These are phyloP conservation scores for Opisthograptis luteolata DNA, from an alignment of 2,888 invertebrate genomes.

Conservation along the genomic window DNA sequence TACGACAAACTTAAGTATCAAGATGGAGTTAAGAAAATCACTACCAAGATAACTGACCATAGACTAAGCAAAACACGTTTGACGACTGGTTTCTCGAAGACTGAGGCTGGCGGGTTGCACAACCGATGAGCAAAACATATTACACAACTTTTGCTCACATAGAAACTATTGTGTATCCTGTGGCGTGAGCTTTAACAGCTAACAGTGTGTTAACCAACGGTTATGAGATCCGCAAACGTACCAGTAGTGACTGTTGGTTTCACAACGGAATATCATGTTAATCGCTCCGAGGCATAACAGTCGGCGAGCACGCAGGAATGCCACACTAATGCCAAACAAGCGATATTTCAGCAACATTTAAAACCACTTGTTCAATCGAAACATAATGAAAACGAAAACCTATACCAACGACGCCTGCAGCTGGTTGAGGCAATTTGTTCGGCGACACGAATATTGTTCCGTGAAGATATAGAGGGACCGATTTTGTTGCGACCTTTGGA, in stretches of 20 bases:
- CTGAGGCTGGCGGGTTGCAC: conserved; percentile 37
- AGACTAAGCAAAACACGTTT: conserved; percentile 24
- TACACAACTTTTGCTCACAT: conserved; percentile 37
- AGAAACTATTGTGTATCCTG: conserved; percentile 7
- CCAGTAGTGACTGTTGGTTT: conserved; percentile 18
- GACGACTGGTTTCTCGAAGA: conserved; percentile 13
- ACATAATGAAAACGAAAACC: too few species aligned
- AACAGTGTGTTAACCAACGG: conserved; percentile 40
- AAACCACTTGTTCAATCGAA: too few species aligned
- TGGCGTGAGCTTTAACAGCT: conserved; percentile 24
- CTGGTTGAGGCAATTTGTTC: too few species aligned
- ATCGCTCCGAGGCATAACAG: conserved; percentile 14
- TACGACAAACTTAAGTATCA: too few species aligned
- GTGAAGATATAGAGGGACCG: too few species aligned
- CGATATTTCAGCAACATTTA: too few species aligned
- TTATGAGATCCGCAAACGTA: conserved; percentile 34
- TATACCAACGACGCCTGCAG: too few species aligned
- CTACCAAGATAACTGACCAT: conserved; percentile 26
- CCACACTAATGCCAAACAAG: too few species aligned
- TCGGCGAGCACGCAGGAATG: not conserved
- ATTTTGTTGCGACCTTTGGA: too few species aligned
- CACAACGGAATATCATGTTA: conserved; percentile 14
- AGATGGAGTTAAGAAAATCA: not conserved
- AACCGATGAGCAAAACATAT: conserved; percentile 38
- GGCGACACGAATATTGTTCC: too few species aligned